Percentiles rank a stretch among this genome's conserved stretches.
phyloP scores from a whole-genome alignment of 2,797 vertebrate species.

The Rhabdophis nuchalis region DNA sequence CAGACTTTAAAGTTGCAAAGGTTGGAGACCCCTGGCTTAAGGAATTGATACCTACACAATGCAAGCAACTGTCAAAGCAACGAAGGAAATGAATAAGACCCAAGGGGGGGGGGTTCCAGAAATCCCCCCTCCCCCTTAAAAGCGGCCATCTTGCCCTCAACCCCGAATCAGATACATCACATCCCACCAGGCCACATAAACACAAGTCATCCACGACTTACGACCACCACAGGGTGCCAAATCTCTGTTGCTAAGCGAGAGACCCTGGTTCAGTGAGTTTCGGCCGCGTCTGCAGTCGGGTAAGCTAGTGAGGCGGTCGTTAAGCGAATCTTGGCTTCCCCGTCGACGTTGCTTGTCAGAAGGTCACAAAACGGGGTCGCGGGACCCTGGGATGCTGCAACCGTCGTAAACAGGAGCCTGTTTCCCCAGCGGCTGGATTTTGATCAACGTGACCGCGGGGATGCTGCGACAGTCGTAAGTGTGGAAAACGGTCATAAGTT shows the following conservation, averaged over 20 bases:
- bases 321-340: background rate
- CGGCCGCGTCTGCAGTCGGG: too few relatives aligned
- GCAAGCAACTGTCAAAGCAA: background rate
- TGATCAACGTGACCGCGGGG: background rate
- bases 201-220: background rate
- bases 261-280: background rate
- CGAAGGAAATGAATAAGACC: too few relatives aligned
- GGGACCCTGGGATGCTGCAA: fast-evolving
- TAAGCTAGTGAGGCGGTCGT: background rate
- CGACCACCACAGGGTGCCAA: background rate
- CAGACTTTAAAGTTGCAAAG: too few relatives aligned
- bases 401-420: fast-evolving
- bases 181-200: background rate
- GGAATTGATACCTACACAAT: background rate
- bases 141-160: background rate
- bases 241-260: background rate
- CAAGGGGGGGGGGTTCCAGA: fast-evolving
- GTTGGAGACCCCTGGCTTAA: too few relatives aligned
- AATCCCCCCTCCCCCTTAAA: background rate
- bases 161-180: background rate
- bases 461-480: background rate
- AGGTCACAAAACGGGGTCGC: too few relatives aligned
- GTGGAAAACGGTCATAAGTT: background rate
- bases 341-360: background rate
- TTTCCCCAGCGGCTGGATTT: background rate